Base-by-base conservation (phyloP, 2,797 vertebrate genomes). In the Discoglossus pictus region DNA sequence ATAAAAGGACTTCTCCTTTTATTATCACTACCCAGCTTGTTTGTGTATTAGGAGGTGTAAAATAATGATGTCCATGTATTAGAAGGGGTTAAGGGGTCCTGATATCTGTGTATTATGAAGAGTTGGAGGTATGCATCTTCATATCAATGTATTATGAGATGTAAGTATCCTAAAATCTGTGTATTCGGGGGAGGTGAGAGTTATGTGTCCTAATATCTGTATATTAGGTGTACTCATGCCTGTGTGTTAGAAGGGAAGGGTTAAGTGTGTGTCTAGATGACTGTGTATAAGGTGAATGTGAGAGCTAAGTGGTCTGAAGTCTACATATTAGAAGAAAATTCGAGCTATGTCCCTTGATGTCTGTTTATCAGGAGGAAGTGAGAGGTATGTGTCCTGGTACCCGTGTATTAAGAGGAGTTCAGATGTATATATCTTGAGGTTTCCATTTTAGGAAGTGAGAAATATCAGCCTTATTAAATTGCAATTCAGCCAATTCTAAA, bases 1-100 rank as follows among this genome's bases (percentile, higher is more conserved):
- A 64, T 64, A 71, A 71, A 71, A 71, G 61, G 68, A 51, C 39
- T 6, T 31, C 9, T 51, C 68, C 60, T 71, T 71, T 71, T 71
- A 63, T 71, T 63, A 7, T n/a, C 50, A 21, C 11, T 16, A 13
- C 6, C 4, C n/a, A 27, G n/a, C 40, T 23, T 63, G 18, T 25
- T 25, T 58, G 35, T 58, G 13, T 50, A 27, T 46, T 11, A 46
- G 7, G 7, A 21, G 43, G 9, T 11, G n/a, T n/a, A n/a, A n/a
- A n/a, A n/a, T n/a, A n/a, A n/a, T n/a, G 7, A 23, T 11, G 1
- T 24, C 13, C 12, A 18, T 48, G 46, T 48, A 20, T 24, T 48
- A 3, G 21, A 13, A 48, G 18, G 46, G 12, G 18, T 10, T 20
- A 20, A 47, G 20, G 5, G 17, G 46, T 48, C 20, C 23, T 25